phyloP scores from a whole-genome alignment of 2,888 invertebrate genomes.

The Siphlonurus alternatus region DNA sequence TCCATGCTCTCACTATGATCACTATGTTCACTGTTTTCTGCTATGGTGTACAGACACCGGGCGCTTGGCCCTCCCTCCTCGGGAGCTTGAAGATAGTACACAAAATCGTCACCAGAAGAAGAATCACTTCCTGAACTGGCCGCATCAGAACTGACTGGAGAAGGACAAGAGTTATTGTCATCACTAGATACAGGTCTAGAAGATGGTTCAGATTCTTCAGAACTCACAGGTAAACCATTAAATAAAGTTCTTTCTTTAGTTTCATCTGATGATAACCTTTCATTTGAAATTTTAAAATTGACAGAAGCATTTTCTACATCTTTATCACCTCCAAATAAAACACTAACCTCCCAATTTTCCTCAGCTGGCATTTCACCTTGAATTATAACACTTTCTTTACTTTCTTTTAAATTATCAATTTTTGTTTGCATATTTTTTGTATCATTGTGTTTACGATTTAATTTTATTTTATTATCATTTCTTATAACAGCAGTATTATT shows the following conservation, averaged over 20 bases:
- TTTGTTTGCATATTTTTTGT: neutral
- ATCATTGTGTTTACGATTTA: neutral
- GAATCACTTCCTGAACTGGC: neutral
- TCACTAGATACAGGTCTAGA: neutral
- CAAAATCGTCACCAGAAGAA: neutral
- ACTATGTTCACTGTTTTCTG: slow-evolving; percentile 8
- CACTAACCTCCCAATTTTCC: neutral
- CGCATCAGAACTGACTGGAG: neutral
- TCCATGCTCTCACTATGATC: slow-evolving; percentile 5
- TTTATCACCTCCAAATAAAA: neutral
- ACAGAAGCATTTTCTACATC: neutral
- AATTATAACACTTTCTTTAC: neutral
- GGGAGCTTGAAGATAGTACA: neutral
- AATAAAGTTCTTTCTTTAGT: neutral
- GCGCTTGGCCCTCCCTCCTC: neutral
- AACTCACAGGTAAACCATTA: neutral
- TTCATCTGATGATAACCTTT: neutral
- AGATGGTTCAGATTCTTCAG: neutral
- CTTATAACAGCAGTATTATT: neutral
- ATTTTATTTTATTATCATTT: neutral
- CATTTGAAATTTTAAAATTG: neutral
- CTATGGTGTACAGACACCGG: slow-evolving; percentile 7
- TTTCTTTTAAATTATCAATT: neutral
- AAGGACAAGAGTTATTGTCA: slow-evolving; percentile 3
- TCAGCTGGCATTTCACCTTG: neutral